Conservation (phyloP, 2,113 vertebrate genomes). For the Chauna torquata region DNA sequence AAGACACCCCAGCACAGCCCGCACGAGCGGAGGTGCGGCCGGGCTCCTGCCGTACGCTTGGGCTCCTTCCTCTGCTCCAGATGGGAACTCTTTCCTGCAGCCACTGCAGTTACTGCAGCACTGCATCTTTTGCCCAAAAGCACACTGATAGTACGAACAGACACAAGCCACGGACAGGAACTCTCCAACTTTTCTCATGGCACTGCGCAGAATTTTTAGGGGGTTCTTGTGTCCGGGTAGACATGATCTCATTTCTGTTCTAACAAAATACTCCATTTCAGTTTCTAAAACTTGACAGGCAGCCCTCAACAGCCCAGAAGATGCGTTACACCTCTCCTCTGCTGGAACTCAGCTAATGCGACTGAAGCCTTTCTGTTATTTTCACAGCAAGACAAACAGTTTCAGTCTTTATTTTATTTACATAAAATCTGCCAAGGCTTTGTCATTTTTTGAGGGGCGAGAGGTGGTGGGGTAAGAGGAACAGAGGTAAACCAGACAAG, state of each 20-base stretch:
- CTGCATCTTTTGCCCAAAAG: neutral
- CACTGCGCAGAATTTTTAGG: neutral
- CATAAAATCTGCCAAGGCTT: neutral
- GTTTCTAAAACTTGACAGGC: neutral
- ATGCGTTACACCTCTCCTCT: neutral
- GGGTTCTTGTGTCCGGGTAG: neutral
- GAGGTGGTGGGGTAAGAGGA: neutral
- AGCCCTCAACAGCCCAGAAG: neutral
- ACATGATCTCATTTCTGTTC: neutral
- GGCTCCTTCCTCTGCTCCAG: neutral
- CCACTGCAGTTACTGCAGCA: neutral
- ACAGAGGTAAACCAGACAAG: neutral
- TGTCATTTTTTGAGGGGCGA: neutral
- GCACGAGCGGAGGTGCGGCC: too few species aligned
- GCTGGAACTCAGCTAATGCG: neutral
- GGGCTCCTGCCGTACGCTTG: neutral
- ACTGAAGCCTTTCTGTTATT: neutral
- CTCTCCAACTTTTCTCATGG: neutral
- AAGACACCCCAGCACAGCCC: neutral
- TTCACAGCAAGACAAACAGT: neutral
- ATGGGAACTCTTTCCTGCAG: neutral
- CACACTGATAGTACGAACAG: neutral
- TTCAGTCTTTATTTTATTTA: neutral
- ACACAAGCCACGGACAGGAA: neutral
- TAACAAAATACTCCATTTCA: neutral